phyloP scores from a whole-genome alignment of 2,113 vertebrate genomes.

The Gila orcuttii region DNA sequence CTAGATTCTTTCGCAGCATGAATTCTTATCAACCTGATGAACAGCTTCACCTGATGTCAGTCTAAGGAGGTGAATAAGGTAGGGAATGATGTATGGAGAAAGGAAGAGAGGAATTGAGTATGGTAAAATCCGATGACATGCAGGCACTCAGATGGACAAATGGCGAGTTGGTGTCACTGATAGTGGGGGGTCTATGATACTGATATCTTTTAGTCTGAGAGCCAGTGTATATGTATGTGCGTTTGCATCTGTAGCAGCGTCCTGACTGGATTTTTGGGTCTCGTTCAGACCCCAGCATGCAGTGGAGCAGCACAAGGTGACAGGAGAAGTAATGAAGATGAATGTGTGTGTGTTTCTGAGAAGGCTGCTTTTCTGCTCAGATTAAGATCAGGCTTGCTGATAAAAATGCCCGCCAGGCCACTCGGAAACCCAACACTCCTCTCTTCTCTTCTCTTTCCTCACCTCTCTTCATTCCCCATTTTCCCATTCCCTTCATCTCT shows the following conservation, averaged over 20 bases:
- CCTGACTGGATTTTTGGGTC: constrained; percentile 32
- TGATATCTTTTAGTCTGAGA: constrained; percentile 47
- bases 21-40: background rate
- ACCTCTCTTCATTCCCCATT: constrained; percentile 34
- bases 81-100: constrained; percentile 22
- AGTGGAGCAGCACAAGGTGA: constrained; percentile 37
- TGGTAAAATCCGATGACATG: constrained; percentile 59
- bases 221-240: constrained; percentile 33
- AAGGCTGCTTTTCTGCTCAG: constrained; percentile 66
- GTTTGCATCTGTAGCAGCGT: constrained; percentile 33
- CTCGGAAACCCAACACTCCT: constrained; percentile 68
- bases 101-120: constrained; percentile 55
- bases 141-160: constrained; percentile 61
- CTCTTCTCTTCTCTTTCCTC: constrained; percentile 53
- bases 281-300: constrained; percentile 32
- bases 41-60: constrained; percentile 33
- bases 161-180: constrained; percentile 49
- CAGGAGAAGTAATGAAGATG: constrained; percentile 55
- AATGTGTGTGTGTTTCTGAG: constrained; percentile 51
- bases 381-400: constrained; percentile 75
- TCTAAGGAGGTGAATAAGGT: constrained; percentile 14
- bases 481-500: constrained; percentile 40
- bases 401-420: constrained; percentile 71
- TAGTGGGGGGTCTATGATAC: constrained; percentile 43
- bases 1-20: background rate